Percentiles rank a stretch among this genome's conserved stretches.
Evolutionary conservation across 2,888 invertebrate species (phyloP).

Genomic region (Germaria angustata): DNA sequence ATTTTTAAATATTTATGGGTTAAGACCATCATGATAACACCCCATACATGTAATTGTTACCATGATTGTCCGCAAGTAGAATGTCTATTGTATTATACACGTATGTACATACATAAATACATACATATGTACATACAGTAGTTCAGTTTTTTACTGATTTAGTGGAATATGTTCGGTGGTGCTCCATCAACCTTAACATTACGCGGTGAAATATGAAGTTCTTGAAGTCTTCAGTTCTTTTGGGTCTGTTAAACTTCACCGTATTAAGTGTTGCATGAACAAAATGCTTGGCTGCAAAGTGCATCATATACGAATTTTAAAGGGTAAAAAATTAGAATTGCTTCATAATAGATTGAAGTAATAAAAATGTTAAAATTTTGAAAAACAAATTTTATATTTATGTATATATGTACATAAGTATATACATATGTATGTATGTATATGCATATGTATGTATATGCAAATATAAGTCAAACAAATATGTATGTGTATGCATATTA

Average conservation of each 20-base stretch:
- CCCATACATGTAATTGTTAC: neutral
- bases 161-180: conserved; percentile 13
- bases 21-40: conserved; percentile 48
- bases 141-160: conserved; percentile 24
- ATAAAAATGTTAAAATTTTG: neutral
- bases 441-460: no score
- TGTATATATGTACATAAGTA: no score
- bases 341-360: neutral
- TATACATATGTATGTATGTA: no score
- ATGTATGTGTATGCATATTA: no score
- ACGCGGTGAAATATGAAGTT: conserved; percentile 16
- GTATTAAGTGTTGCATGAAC: conserved; percentile 59
- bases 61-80: conserved; percentile 6
- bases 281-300: conserved; percentile 13
- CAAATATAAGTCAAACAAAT: no score
- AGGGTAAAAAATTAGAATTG: neutral
- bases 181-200: conserved; percentile 60
- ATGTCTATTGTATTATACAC: neutral
- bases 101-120: no score
- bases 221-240: conserved; percentile 18
- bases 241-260: conserved; percentile 44
- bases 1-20: conserved; percentile 61
- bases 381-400: no score
- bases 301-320: neutral
- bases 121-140: neutral